phyloP scores from a whole-genome alignment of 2,888 invertebrate genomes.

The Drosophila infuscata region DNA sequence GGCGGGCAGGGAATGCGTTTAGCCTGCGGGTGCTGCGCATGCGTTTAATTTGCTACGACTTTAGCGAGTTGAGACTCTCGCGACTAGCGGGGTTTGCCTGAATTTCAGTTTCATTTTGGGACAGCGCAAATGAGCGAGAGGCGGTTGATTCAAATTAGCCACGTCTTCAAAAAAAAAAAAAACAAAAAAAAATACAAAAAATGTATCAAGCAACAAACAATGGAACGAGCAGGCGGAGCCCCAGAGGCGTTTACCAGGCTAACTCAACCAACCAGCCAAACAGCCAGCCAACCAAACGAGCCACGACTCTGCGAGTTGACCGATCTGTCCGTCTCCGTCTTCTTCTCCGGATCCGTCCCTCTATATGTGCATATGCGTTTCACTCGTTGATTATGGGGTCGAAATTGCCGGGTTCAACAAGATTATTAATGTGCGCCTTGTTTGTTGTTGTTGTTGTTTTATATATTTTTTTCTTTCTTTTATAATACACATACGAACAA shows the following conservation, averaged over 20 bases:
- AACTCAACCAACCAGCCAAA: slow-evolving; percentile 41
- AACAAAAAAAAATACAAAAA: slow-evolving; percentile 15
- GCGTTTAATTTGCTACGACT: slow-evolving; percentile 72
- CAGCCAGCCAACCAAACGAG: slow-evolving; percentile 57
- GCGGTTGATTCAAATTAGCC: slow-evolving; percentile 81
- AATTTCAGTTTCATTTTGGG: slow-evolving; percentile 71
- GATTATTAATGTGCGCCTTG: slow-evolving; percentile 79
- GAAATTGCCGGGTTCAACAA: slow-evolving; percentile 80
- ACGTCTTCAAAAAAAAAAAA: slow-evolving; percentile 63
- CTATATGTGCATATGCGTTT: slow-evolving; percentile 79
- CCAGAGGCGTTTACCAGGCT: slow-evolving; percentile 76
- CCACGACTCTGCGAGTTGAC: slow-evolving; percentile 49
- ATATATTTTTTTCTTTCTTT: slow-evolving; percentile 10
- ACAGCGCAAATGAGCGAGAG: slow-evolving; percentile 81
- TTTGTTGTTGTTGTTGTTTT: slow-evolving; percentile 16
- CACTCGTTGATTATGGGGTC: slow-evolving; percentile 80
- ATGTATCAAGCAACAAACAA: slow-evolving; percentile 77
- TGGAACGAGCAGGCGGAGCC: slow-evolving; percentile 77
- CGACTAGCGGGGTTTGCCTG: slow-evolving; percentile 39
- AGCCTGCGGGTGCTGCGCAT: slow-evolving; percentile 69
- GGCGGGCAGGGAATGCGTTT: slow-evolving; percentile 50
- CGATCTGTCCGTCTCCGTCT: slow-evolving; percentile 35
- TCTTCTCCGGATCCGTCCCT: slow-evolving; percentile 43
- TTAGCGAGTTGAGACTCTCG: slow-evolving; percentile 3
- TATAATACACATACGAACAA: slow-evolving; percentile 23